Evolutionary conservation across 2,113 vertebrate genomes (phyloP).

Genomic region (Odontophorus gujanensis): DNA sequence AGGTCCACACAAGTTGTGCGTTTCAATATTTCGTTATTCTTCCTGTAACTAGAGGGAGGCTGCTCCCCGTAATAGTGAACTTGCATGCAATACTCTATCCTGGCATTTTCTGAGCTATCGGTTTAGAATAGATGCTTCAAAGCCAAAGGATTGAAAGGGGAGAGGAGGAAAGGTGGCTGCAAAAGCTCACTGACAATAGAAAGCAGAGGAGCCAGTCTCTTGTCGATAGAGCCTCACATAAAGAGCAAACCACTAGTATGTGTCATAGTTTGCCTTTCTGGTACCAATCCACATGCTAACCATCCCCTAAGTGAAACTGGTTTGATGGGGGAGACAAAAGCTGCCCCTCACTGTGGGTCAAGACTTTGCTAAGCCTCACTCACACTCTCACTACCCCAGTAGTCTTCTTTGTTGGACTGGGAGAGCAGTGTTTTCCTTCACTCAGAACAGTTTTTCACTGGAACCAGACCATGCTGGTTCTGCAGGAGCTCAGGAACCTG

Average conservation of each 20-base stretch:
- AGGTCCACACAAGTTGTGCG: background rate
- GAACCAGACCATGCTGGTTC: background rate
- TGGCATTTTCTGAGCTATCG: background rate
- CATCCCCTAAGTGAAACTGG: background rate
- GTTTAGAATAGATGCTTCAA: background rate
- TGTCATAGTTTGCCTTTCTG: background rate
- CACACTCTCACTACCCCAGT: background rate
- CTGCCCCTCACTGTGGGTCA: background rate
- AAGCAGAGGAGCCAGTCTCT: background rate
- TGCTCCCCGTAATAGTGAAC: rapidly evolving
- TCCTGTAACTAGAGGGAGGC: background rate
- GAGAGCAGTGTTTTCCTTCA: background rate
- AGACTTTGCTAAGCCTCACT: background rate
- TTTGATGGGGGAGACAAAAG: background rate
- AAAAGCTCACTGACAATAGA: background rate
- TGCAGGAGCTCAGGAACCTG: background rate
- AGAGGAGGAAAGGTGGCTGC: background rate
- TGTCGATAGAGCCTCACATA: background rate
- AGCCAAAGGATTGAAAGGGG: background rate
- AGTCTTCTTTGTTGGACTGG: background rate
- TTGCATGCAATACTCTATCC: background rate
- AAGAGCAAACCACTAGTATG: background rate
- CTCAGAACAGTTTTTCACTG: background rate
- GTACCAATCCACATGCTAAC: background rate
- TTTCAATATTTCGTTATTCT: conserved; percentile 14